phyloP scores from a whole-genome alignment of 2,888 invertebrate genomes.

The Oeneis ivallda region DNA sequence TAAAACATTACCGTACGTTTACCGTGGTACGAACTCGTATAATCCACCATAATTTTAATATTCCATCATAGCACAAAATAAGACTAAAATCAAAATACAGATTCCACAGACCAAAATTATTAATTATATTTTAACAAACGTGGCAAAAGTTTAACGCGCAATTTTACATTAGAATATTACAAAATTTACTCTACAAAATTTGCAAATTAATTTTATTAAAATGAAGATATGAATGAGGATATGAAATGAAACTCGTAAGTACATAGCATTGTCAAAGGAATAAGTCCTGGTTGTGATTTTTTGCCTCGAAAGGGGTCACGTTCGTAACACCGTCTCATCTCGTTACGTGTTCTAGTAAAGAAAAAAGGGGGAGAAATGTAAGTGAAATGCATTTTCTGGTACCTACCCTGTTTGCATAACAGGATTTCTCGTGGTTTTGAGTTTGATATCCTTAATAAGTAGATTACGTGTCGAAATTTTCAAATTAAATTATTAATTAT shows the following conservation, averaged over 20 bases:
- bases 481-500: neutral
- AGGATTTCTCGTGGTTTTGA: neutral
- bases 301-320: conserved; percentile 25
- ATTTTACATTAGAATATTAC: no score
- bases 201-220: no score
- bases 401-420: neutral
- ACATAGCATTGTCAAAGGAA: conserved; percentile 3
- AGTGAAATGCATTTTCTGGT: conserved; percentile 9
- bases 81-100: no score
- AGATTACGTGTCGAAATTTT: neutral
- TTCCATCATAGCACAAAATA: no score
- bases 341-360: conserved; percentile 25
- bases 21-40: no score
- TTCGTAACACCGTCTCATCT: conserved; percentile 11
- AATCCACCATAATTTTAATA: no score
- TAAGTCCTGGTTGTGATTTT: conserved; percentile 21
- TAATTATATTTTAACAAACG: no score
- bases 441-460: neutral
- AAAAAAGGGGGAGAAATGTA: conserved; percentile 3
- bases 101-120: no score
- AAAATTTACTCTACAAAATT: no score
- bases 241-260: neutral
- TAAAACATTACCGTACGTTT: no score
- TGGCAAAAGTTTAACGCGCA: no score
- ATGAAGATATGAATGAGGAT: no score